A percentile compares a stretch with the other conserved stretches of the same genome.
Conservation (phyloP, 2,797 vertebrate genomes). For the Delichon dasypus region DNA sequence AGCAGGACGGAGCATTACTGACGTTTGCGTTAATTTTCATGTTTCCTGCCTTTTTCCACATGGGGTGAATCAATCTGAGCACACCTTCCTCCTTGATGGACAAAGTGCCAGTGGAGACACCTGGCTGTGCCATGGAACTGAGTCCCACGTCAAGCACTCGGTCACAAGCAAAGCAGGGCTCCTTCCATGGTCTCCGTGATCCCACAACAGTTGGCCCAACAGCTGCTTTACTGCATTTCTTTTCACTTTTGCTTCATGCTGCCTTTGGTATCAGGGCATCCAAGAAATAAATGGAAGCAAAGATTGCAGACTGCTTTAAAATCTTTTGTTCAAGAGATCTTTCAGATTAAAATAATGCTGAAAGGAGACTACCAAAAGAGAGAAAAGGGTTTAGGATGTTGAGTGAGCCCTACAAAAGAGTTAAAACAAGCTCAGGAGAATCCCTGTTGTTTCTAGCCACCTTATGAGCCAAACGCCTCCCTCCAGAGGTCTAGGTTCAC, state of each 20-base stretch:
- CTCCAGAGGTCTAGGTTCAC: neutral
- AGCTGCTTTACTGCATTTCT: neutral
- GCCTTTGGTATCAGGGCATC: neutral
- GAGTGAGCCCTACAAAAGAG: neutral
- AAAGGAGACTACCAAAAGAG: neutral
- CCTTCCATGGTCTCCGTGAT: neutral
- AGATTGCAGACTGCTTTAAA: neutral
- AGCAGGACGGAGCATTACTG: neutral
- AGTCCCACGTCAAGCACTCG: fast-evolving
- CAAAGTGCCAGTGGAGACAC: neutral
- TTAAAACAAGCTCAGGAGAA: constrained; percentile 3
- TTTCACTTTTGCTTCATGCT: neutral
- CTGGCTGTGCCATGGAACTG: neutral
- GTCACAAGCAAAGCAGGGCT: neutral
- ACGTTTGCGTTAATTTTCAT: neutral
- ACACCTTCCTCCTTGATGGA: neutral
- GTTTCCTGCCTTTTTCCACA: neutral
- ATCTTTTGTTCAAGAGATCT: neutral
- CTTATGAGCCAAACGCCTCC: neutral
- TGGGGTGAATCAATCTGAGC: neutral
- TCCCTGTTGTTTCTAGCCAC: neutral
- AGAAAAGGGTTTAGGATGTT: neutral
- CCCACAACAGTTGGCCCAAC: neutral
- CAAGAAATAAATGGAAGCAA: constrained; percentile 20
- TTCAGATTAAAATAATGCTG: constrained; percentile 18